Base-by-base conservation (phyloP, 2,797 vertebrate species). In the Protonibea diacanthus region DNA sequence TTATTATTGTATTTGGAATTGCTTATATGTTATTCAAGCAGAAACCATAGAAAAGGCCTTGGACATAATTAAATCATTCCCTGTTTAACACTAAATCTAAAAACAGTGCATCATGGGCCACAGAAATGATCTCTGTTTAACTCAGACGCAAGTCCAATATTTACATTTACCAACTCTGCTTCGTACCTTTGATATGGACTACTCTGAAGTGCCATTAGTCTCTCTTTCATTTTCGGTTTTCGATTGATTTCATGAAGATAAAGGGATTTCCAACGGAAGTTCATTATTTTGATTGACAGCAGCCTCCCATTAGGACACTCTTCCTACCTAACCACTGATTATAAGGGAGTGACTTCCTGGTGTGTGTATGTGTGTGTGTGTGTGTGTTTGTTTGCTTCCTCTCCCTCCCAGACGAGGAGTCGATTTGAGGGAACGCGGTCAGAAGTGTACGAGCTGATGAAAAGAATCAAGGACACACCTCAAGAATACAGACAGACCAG, bases 361-460 rank as follows among this genome's bases (percentile, higher is more conserved):
- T 42, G 42, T 44, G 42, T 14, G 13, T 44, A 12, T 42, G 42
- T 42, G 11, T 42, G 40, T 14, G 71, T 63, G 71, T 49, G 20
- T 76, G 21, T 74, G 33, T 76, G 21, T 74, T n/a, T n/a, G 29
- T 77, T 71, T 83, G 17, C 44, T 60, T 78, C 52, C 21, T 76
- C 15, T 74, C 51, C 38, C 70, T 77, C 42, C 29, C 72, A 99
- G 98, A 99, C 98, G 4, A 95, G 98, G 85, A 97, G 93, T 95
- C 97, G 98, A 68, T 99, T 99, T 81, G 98, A 99, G 89, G 98
- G 96, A 63, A 90, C 98, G 0, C 95, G 98, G 38, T 98, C 97
- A 5, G 98, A 99, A 86, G 98, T 99, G 64, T 91, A 94, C 52
- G 97, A 98, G 23, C 95, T 99, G 65, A 97, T 98, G 98, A 99